Base-by-base conservation (phyloP, 35 echinoderm and acorn worm genomes). In the Amphiura filiformis region DNA sequence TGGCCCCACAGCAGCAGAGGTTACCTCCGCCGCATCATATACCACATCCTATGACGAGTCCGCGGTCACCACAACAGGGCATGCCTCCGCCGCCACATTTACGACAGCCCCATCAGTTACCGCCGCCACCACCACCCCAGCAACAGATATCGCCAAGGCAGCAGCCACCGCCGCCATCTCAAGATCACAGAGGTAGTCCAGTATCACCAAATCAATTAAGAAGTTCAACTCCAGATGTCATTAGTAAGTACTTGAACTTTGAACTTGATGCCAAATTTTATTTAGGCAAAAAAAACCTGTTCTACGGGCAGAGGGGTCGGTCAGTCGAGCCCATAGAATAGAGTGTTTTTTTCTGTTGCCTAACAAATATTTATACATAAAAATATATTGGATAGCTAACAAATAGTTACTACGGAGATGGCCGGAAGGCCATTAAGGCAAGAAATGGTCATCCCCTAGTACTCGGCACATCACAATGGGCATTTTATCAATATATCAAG, bases 231-330 rank as follows among this genome's bases (percentile, higher is more conserved):
- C 83, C 83, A 26, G 61, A 70, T 70, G 61, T 70, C 15, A 70
- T 70, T 70, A 70, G 61, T 70, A 70, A 70, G n/a, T 47, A 83
- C n/a, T n/a, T n/a, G n/a, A n/a, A n/a, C n/a, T n/a, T n/a, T 36
- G 36, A 79, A 36, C 28, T n/a, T n/a, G 36, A 36, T 20, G 79
- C 36, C 34, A 36, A 39, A 36, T 36, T 81, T 28, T 39, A 81
- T 81, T 26, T 32, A 20, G 7, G 13, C 37, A 32, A 26, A 20
- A 36, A 37, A 39, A 26, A 0, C 1, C 79, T 26, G 15, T 20
- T 39, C 17, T 26, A 18, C 44, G 36, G 26, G 32, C 79, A 81
- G 32, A 36, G 44, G 79, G 79, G 32, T n/a, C 79, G 44, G 79
- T 39, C 79, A 23, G n/a, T n/a, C n/a, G n/a, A n/a, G n/a, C n/a